Evolutionary conservation across 2,797 vertebrate species (phyloP), one percentile per base, ranked within the genome.

Genomic region (Spatula versicolor): DNA sequence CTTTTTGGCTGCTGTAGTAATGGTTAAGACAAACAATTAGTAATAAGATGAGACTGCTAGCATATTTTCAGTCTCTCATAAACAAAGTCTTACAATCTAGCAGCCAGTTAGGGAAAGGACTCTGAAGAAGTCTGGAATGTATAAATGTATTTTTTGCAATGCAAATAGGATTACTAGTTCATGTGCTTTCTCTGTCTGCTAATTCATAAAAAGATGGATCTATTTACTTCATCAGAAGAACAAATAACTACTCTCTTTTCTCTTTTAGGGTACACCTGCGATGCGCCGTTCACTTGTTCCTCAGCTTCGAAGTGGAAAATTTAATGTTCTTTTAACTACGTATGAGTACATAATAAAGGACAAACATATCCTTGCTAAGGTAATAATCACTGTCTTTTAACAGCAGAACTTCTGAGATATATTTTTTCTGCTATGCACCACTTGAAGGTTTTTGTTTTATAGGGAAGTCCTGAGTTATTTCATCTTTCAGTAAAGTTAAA

Each of bases 281-380:
- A 98, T 99, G 98, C 98, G 99, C 18, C 98, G 99, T 20, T 99
- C 98, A 8, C 98, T 99, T 0, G 98, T 99, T 73, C 99, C 99
- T 75, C 99, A 99, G 95, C 98, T 99, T 58, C 98, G 99, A 90
- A 99, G 98, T 69, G 99, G 99, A 86, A 99, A 99, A 97, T 99
- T 99, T 91, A 99, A 99, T 26, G 99, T 99, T 72, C 98, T 99
- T 90, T 96, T 99, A 96, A 99, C 99, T 77, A 99, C 99, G 48
- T 99, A 99, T 0, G 99, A 99, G 95, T 99, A 99, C 97, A 99
- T 99, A 97, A 99, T 99, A 97, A 99, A 99, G 97, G 99, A 99
- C 98, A 99, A 99, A 95, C 99, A 99, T 80, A 99, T 99, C 92
- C 99, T 99, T 91, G 99, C 99, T 95, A 99, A 99, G 99, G 99